A percentile compares a stretch with the other conserved stretches of the same genome.
Evolutionary conservation across 2,888 invertebrate species (phyloP).

Genomic region (Melieria crassipennis): DNA sequence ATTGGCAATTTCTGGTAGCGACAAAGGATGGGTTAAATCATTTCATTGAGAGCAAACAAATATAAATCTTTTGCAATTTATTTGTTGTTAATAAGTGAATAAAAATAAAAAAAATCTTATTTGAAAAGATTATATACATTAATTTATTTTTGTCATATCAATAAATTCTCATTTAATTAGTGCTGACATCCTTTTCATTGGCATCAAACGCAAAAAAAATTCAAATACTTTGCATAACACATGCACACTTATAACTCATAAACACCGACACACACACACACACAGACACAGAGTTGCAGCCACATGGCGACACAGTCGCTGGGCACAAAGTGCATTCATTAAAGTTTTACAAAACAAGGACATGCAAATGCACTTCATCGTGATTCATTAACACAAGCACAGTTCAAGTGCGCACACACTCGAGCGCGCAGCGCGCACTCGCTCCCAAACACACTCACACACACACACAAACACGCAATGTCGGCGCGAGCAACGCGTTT

Average conservation of each 20-base stretch:
- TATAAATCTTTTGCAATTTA: no score
- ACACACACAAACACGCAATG: no score
- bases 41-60: no score
- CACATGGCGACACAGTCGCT: slow-evolving; percentile 2
- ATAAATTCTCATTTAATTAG: slow-evolving; percentile 32
- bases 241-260: background rate
- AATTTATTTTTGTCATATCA: slow-evolving; percentile 15
- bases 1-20: no score
- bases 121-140: no score
- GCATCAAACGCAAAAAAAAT: slow-evolving; percentile 17
- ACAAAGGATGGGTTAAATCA: no score
- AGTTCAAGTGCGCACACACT: slow-evolving; percentile 34
- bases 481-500: no score
- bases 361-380: slow-evolving; percentile 38
- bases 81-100: no score
- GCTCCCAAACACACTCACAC: no score
- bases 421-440: slow-evolving; percentile 2
- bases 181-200: slow-evolving; percentile 29
- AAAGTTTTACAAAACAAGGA: slow-evolving; percentile 31
- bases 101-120: no score
- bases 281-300: background rate
- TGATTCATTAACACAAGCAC: slow-evolving; percentile 39
- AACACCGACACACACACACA: background rate
- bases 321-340: slow-evolving; percentile 22
- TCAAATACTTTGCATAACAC: background rate